A percentile compares a stretch with the other conserved stretches of the same genome.
Evolutionary conservation across 2,888 invertebrate genomes (phyloP).

Genomic region (Latheticus oryzae): DNA sequence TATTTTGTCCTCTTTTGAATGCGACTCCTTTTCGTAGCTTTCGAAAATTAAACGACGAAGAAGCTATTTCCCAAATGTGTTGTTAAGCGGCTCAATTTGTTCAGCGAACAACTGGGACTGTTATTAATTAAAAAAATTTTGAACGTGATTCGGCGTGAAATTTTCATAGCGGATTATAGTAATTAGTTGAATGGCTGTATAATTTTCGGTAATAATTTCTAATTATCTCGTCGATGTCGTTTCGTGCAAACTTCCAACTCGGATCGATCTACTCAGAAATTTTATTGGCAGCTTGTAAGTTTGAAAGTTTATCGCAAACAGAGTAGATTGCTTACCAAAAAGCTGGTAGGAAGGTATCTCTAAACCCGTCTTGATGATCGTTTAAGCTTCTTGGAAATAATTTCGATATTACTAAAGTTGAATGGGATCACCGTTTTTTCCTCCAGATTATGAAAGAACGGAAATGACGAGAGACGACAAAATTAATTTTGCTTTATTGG

Average conservation of each 20-base stretch:
- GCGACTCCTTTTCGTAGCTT: constrained; percentile 4
- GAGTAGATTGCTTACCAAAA: constrained; percentile 35
- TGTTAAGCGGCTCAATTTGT: constrained; percentile 20
- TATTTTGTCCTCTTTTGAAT: constrained; percentile 5
- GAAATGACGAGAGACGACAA: background rate
- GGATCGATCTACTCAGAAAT: constrained; percentile 31
- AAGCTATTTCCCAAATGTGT: constrained; percentile 24
- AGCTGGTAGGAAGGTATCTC: constrained; percentile 26
- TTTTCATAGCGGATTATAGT: constrained; percentile 14
- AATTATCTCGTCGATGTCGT: constrained; percentile 26
- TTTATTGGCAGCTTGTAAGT: constrained; percentile 33
- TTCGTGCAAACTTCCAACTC: background rate
- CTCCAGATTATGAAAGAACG: constrained; percentile 6
- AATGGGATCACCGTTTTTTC: constrained; percentile 13
- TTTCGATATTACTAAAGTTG: constrained; percentile 25
- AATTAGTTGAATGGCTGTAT: constrained; percentile 14
- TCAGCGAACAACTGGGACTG: constrained; percentile 13
- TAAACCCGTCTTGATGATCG: constrained; percentile 29
- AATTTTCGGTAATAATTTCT: constrained; percentile 4
- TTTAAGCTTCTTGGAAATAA: constrained; percentile 30
- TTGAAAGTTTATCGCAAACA: constrained; percentile 31
- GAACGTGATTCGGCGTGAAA: constrained; percentile 16
- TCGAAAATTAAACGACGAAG: constrained; percentile 7
- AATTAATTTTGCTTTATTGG: constrained; percentile 11
- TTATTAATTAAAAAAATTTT: constrained; percentile 26